Evolutionary conservation across 1,140 invertebrate species (phyloP).

Genomic region (Forficula auricularia): DNA sequence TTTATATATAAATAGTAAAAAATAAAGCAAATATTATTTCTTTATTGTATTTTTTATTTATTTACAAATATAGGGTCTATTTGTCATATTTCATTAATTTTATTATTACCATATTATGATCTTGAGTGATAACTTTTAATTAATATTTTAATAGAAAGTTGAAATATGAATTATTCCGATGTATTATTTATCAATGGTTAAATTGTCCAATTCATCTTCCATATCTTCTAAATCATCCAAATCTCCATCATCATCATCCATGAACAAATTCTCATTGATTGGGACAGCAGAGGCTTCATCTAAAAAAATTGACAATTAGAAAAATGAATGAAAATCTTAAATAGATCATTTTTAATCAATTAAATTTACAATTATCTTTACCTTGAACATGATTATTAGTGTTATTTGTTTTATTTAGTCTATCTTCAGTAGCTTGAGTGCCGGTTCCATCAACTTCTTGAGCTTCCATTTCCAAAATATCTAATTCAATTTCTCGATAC

Average conservation of each 20-base stretch:
- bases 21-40: too few species aligned
- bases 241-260: slow-evolving; percentile 59
- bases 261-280: slow-evolving; percentile 91
- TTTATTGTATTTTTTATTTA: too few species aligned
- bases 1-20: too few species aligned
- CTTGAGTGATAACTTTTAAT: too few species aligned
- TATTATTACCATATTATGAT: too few species aligned
- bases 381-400: too few species aligned
- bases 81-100: too few species aligned
- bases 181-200: slow-evolving; percentile 26
- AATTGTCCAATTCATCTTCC: slow-evolving; percentile 66
- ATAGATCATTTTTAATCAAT: not conserved
- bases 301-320: slow-evolving; percentile 28
- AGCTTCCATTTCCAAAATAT: slow-evolving; percentile 48
- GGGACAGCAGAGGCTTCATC: slow-evolving; percentile 31
- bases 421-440: slow-evolving; percentile 27
- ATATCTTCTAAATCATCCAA: slow-evolving; percentile 68
- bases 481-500: slow-evolving; percentile 57
- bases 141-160: too few species aligned
- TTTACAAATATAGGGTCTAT: too few species aligned
- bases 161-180: too few species aligned
- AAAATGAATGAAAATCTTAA: slow-evolving; percentile 3
- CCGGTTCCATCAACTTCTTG: slow-evolving; percentile 42
- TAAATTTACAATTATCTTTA: not conserved
- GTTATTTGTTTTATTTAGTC: slow-evolving; percentile 18